These are phyloP conservation scores for Hipposideros armiger DNA, from an alignment of 2,113 vertebrate species.

Conservation along the genomic window DNA sequence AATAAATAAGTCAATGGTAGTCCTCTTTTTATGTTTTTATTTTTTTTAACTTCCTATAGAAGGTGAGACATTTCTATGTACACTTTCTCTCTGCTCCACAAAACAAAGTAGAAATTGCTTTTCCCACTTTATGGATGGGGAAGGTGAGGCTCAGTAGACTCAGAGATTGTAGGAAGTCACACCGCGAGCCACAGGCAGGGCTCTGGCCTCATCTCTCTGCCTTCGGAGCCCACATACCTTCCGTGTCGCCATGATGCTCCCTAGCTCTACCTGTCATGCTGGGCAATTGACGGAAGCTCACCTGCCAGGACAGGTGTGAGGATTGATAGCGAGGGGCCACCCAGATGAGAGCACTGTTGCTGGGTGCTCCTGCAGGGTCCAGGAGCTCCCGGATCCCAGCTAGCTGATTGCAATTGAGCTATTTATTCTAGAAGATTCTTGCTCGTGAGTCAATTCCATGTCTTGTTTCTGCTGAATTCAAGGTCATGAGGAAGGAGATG, in stretches of 20 bases:
- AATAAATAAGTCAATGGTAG: background rate
- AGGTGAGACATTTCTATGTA: background rate
- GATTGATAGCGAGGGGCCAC: background rate
- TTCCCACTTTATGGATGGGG: background rate
- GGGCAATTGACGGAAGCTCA: background rate
- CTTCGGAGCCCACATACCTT: background rate
- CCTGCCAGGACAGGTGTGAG: background rate
- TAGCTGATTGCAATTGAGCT: background rate
- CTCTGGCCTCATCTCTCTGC: background rate
- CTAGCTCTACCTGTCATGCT: background rate
- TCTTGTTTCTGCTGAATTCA: background rate
- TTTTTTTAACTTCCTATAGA: background rate
- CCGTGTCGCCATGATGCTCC: accelerated
- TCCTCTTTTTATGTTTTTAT: background rate
- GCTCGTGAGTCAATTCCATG: background rate
- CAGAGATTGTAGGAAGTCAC: background rate
- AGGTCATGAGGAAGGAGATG: background rate
- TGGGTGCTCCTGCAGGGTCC: no score
- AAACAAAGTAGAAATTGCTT: background rate
- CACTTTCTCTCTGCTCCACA: background rate
- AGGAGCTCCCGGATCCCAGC: background rate
- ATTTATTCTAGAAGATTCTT: background rate
- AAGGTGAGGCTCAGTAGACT: background rate
- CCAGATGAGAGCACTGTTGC: background rate
- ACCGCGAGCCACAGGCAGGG: accelerated